Base-by-base conservation (phyloP, 2,888 invertebrate genomes). In the Polydrusus cervinus region DNA sequence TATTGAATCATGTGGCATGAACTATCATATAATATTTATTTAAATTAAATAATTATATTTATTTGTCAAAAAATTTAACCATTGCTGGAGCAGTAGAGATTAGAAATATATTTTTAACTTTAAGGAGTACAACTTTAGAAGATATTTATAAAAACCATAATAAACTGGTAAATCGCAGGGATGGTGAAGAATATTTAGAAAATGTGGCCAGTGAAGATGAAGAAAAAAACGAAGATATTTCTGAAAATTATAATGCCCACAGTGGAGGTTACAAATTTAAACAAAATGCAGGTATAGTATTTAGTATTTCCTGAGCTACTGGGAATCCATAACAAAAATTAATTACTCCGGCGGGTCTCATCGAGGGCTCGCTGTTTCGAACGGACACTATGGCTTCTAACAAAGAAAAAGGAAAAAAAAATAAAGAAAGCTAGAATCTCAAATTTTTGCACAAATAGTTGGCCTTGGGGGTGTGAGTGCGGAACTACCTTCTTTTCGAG, bases 131-230 rank as follows among this genome's bases (percentile, higher is more conserved):
- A 13, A 92, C 93, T 0, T 84, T 93, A 14, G 93, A 93, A 79
- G 93, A 93, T 78, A 89, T 93, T 40, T 92, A 93, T 84, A 89
- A 90, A 8, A 92, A 92, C 81, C 91, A 92, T 80, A 89, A 90
- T 51, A 81, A 87, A 43, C 74, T 77, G n/a, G 77, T 81, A 11
- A 81, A 83, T 45, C 78, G 86, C 79, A 78, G 81, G 13, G 84
- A 82, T 66, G 80, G 79, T 9, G 75, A 74, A 64, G 34, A 34
- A 38, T 57, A 38, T 57, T 77, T 74, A 78, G 83, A 85, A n/a
- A 85, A 84, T n/a, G 83, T 86, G 18, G 84, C 86, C 14, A 89
- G 84, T 51, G 84, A 84, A n/a, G 84, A 85, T 10, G 85, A 85
- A 45, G 82, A 82, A 9, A 69, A 43, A 13, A 64, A 6, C 25